Evolutionary conservation across 2,113 vertebrate genomes (phyloP), one percentile per base, ranked within the genome.

Genomic region (Brachyhypopomus gauderio): DNA sequence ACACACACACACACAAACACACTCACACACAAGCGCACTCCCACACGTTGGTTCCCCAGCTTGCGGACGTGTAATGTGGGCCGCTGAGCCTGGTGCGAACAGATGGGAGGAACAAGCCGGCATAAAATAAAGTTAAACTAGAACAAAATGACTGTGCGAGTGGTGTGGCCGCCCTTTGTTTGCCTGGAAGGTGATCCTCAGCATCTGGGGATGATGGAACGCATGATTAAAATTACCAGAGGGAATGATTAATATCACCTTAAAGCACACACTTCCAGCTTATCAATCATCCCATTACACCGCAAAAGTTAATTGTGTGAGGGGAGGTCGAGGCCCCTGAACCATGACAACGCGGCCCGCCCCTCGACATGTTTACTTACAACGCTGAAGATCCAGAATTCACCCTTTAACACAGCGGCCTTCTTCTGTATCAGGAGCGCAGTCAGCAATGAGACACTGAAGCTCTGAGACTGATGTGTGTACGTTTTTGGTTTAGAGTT

Each of bases 261-360:
- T 97, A 96, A 97, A 96, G 95, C 95, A 94, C 93, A 95, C 93
- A 97, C 96, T 98, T 98, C 96, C 96, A 97, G 96, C 96, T 95
- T 98, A 99, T 98, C 98, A 98, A 99, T 99, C 98, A 98, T 98
- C 96, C 97, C 96, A 98, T 99, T 98, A 98, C 94, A 93, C 92
- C 90, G 94, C 93, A 95, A 98, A 97, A 96, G 96, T 97, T 95
- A 95, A 95, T 95, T 93, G 95, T 95, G 93, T 95, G 95, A 96
- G 95, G 95, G 95, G 92, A 92, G 96, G 93, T 94, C 95, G 95
- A 93, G 93, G 92, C 93, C 90, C 86, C 93, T 97, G 96, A 97
- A 98, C 95, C 95, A 95, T 97, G 95, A 95, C 96, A 95, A 96
- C 96, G 95, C 95, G 94, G 90, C 95, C 96, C 94, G 92, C 95